Percentiles rank a stretch among this genome's conserved stretches.
Conservation (phyloP, 2,888 invertebrate species). For the Anthrax anthrax region DNA sequence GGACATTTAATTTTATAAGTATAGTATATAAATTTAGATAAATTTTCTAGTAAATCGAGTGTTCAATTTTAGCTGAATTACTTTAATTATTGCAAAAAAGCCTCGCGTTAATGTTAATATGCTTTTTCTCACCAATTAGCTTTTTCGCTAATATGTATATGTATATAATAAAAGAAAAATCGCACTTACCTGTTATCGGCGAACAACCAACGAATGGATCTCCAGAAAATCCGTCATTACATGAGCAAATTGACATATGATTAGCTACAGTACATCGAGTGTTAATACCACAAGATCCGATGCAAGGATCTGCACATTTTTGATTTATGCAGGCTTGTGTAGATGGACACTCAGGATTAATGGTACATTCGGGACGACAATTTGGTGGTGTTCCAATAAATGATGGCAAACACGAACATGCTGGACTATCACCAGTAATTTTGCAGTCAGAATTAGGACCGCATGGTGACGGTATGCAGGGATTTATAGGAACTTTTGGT, state of each 20-base stretch:
- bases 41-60: too few species aligned
- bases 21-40: too few species aligned
- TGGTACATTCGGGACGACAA: conserved; percentile 50
- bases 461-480: conserved; percentile 50
- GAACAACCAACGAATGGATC: conserved; percentile 56
- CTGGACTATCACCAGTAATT: conserved; percentile 38
- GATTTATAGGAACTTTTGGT: conserved; percentile 35
- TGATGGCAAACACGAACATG: conserved; percentile 44
- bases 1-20: too few species aligned
- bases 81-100: background rate
- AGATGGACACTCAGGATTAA: conserved; percentile 50
- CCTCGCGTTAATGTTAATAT: conserved; percentile 2
- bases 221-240: conserved; percentile 64
- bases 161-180: background rate
- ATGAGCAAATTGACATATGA: conserved; percentile 64
- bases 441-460: conserved; percentile 48
- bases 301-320: conserved; percentile 49
- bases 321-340: conserved; percentile 48
- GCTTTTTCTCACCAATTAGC: background rate
- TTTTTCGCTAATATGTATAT: background rate
- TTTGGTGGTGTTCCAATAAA: conserved; percentile 51
- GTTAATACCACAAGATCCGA: conserved; percentile 46
- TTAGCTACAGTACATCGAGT: conserved; percentile 46
- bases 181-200: conserved; percentile 33
- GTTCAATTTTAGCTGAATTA: too few species aligned